Evolutionary conservation across 2,888 invertebrate genomes (phyloP).

Genomic region (Pandemis corylana): DNA sequence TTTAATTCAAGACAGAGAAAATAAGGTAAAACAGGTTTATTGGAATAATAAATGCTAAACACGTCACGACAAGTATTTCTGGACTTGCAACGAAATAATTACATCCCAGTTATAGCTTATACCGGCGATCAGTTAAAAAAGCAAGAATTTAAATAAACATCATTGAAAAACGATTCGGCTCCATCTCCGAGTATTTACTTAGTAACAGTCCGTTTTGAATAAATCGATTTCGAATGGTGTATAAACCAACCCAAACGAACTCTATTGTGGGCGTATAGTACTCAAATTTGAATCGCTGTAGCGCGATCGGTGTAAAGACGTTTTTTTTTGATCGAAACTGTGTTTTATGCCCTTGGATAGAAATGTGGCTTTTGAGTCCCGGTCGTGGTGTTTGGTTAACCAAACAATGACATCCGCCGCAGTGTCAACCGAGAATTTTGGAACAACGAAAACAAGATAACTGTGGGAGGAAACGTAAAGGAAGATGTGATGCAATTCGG

Average conservation of each 20-base stretch:
- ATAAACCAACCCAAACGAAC: conserved; percentile 48
- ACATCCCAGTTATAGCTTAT: conserved; percentile 23
- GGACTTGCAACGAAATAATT: conserved; percentile 5
- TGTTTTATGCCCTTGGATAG: conserved; percentile 49
- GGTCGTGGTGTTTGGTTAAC: conserved; percentile 43
- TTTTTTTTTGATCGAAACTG: conserved; percentile 50
- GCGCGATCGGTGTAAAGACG: conserved; percentile 45
- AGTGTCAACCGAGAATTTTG: conserved; percentile 61
- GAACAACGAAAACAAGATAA: conserved; percentile 58
- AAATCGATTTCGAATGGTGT: conserved; percentile 71
- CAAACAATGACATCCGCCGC: conserved; percentile 64
- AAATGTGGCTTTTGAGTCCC: conserved; percentile 54
- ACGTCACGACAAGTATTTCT: conserved; percentile 3
- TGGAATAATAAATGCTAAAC: background rate
- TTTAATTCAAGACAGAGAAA: background rate
- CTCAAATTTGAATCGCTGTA: conserved; percentile 45
- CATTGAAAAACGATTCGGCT: conserved; percentile 74
- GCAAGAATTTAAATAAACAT: conserved; percentile 79
- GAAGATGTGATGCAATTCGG: conserved; percentile 59
- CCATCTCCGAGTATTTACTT: conserved; percentile 79
- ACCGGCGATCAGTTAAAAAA: conserved; percentile 69
- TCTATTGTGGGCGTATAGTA: conserved; percentile 46
- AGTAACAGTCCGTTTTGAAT: conserved; percentile 79
- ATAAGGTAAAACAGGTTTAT: background rate
- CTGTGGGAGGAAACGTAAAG: conserved; percentile 47